Conservation (phyloP, 2,113 vertebrate genomes). For the Nothocercus nigrocapillus region DNA sequence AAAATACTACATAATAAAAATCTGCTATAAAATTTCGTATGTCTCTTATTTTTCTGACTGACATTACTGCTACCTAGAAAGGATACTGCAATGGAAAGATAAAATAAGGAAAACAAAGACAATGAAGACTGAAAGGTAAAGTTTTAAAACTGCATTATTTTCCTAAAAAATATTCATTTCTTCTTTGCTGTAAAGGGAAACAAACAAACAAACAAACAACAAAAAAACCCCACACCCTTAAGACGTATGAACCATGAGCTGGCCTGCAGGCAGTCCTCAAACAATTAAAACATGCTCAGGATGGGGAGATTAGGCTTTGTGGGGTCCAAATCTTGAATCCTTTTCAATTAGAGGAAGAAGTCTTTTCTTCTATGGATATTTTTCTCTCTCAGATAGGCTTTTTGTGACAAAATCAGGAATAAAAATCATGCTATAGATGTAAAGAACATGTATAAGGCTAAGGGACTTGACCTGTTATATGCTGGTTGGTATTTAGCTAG, state of each 20-base stretch:
- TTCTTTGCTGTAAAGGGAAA: not conserved
- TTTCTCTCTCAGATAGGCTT: too few species aligned
- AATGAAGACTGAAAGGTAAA: not conserved
- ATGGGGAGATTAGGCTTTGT: not conserved
- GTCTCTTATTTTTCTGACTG: not conserved
- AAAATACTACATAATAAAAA: not conserved
- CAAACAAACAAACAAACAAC: too few species aligned
- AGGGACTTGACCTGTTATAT: not conserved
- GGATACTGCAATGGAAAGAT: not conserved
- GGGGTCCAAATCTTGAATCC: not conserved
- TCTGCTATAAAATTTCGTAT: not conserved
- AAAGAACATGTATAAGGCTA: not conserved
- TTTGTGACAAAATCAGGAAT: too few species aligned
- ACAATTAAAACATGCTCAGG: not conserved
- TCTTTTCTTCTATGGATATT: not conserved
- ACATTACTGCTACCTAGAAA: not conserved
- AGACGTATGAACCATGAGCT: not conserved
- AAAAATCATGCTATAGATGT: not conserved
- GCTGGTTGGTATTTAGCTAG: not conserved
- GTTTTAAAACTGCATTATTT: not conserved
- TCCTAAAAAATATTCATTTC: not conserved
- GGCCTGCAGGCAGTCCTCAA: not conserved
- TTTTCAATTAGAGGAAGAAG: not conserved
- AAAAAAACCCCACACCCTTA: too few species aligned
- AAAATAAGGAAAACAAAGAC: not conserved